A percentile compares a stretch with the other conserved stretches of the same genome.
Conservation (phyloP, 2,113 vertebrate genomes). For the Hirundichthys speculiger region DNA sequence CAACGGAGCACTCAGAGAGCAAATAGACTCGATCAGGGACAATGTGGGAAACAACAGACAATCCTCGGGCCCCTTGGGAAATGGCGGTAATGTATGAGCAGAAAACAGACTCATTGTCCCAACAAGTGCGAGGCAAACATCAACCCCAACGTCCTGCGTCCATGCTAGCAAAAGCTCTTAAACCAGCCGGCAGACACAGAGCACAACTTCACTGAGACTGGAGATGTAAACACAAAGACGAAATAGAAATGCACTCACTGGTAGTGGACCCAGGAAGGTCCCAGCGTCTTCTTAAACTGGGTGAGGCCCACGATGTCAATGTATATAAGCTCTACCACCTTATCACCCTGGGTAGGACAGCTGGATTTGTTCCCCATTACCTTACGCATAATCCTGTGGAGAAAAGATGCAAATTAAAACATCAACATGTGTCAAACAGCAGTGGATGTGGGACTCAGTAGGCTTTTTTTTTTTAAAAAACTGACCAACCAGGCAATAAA, state of each 20-base stretch:
- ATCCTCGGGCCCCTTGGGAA: conserved; percentile 33
- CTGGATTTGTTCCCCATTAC: conserved; percentile 98
- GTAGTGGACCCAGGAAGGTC: conserved; percentile 98
- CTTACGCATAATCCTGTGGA: conserved; percentile 94
- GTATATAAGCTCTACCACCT: conserved; percentile 98
- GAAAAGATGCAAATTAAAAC: too few species aligned
- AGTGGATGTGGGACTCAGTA: too few species aligned
- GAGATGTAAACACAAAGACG: not conserved
- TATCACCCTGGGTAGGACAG: conserved; percentile 95
- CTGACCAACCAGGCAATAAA: too few species aligned
- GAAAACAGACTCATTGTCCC: conserved; percentile 56
- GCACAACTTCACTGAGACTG: too few species aligned
- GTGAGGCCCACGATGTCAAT: conserved; percentile 98
- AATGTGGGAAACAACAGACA: conserved; percentile 1
- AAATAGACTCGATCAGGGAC: conserved; percentile 25
- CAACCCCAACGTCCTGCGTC: not conserved
- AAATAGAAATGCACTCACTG: conserved; percentile 86
- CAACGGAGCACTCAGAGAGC: conserved; percentile 39
- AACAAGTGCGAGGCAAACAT: conserved; percentile 6
- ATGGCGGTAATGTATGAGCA: conserved; percentile 17
- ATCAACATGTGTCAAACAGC: too few species aligned
- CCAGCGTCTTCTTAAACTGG: conserved; percentile 98
- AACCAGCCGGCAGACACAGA: too few species aligned
- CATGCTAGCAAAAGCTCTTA: too few species aligned
- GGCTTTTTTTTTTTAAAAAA: too few species aligned